Evolutionary conservation across 2,113 vertebrate species (phyloP).

Genomic region (Rhea pennata): DNA sequence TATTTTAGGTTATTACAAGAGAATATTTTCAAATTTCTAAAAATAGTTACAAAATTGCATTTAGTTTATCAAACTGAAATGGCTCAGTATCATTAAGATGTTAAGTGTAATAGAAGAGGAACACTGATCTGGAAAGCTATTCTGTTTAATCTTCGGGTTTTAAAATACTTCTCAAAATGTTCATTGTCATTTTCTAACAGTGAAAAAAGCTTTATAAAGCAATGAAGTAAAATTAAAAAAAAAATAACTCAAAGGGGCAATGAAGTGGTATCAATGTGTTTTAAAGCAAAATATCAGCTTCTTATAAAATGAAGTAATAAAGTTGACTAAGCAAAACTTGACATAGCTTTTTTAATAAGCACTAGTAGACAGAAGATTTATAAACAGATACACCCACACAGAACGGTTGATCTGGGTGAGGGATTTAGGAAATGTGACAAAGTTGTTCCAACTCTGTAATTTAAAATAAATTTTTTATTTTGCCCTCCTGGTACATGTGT

Average conservation of each 20-base stretch:
- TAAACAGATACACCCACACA: neutral
- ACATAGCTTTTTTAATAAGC: constrained; percentile 12
- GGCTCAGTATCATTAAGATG: neutral
- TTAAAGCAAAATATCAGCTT: constrained; percentile 7
- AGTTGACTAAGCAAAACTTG: constrained; percentile 14
- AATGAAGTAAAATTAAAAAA: neutral
- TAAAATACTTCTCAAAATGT: neutral
- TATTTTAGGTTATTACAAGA: constrained; percentile 10
- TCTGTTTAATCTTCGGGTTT: neutral
- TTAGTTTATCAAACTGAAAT: constrained; percentile 12
- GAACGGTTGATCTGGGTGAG: constrained; percentile 1
- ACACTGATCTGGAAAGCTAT: constrained; percentile 31
- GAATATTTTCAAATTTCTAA: neutral
- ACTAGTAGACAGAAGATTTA: constrained; percentile 23
- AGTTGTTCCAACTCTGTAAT: constrained; percentile 65
- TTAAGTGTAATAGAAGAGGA: neutral
- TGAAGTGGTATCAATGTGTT: constrained; percentile 5
- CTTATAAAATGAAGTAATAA: constrained; percentile 26
- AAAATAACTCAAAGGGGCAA: constrained; percentile 11
- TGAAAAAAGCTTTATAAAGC: constrained; percentile 21
- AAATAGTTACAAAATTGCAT: constrained; percentile 10
- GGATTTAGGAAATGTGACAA: constrained; percentile 45
- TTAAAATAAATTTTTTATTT: constrained; percentile 73
- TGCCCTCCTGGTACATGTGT: constrained; percentile 61
- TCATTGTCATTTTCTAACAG: neutral